Base-by-base conservation (phyloP, 2,113 vertebrate species). In the Limanda limanda region DNA sequence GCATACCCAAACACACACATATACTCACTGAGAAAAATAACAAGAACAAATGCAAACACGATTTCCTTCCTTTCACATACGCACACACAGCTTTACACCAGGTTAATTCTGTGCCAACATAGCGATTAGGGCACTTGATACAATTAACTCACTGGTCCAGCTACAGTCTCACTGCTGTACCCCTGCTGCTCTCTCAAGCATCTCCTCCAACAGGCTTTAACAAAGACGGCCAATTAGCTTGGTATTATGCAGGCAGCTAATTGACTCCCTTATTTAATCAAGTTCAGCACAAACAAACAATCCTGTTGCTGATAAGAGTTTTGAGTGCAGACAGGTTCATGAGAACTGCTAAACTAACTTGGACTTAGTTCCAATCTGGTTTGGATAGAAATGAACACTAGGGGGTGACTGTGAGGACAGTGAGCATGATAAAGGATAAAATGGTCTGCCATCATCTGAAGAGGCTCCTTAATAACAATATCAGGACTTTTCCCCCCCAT, bases 341-440 rank as follows among this genome's bases (percentile, higher is more conserved):
- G 20, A 55, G 12, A 37, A 64, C 64, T 14, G 24, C 21, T 51
- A 11, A 24, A 71, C 14, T 21, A 59, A 24, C 40, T 17, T 68
- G 42, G 3, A 31, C 0, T 63, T 31, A 31, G 7, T 71, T 20
- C 18, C 52, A 31, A 70, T 45, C 17, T 54, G 57, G 62, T 57
- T 42, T 69, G 27, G 62, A 68, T 73, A 60, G 14, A 68, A 31
- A 0, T 75, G 51, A 87, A 73, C 88, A 91, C 88, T 83, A 85
- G 91, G 83, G 86, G 90, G 87, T 54, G 86, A 85, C 79, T 84
- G 74, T 71, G 72, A 80, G 73, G 59, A 60, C 35, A 64, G 65
- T 69, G 60, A 57, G 40, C 37, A 47, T 12, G 15, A 6, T 24
- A 23, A 48, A 60, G 56, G 82, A 54, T 63, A 35, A 68, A 67